Base-by-base conservation (phyloP, 2,888 invertebrate genomes). In the Tinea pellionella region DNA sequence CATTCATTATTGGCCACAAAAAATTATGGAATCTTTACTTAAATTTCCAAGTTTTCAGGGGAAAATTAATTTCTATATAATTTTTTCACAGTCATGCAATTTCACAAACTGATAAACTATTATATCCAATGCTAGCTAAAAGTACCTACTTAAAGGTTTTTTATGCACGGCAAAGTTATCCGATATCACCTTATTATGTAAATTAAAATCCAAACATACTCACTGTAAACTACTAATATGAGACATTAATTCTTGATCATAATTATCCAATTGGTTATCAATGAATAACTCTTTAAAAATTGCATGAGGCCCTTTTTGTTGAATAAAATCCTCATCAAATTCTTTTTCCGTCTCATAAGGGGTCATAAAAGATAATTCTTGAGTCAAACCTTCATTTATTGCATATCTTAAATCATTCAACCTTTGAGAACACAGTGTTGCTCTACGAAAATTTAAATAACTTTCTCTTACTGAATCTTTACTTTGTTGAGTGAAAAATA, bases 361-460 rank as follows among this genome's bases (percentile, higher is more conserved):
- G 7, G 61, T 63, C 8, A 70, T 69, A 47, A 78, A 62, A 24
- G 82, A 74, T 66, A 87, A 78, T 63, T 87, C 82, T 59, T 87
- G 87, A 19, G 69, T 83, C 2, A 88, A 64, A 0, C 88, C 88
- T 66, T 88, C 87, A 68, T 76, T 86, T 60, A 88, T 88, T 11
- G 88, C 88, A 75, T 77, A 83, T 63, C 78, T 74, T 9, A 88
- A 65, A 63, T 88, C 88, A 64, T 81, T 80, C 63, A 88, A 68
- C 62, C 79, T 79, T 61, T 87, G 87, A 63, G 87, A 81, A 69
- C 82, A 84, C 41, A 88, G 65, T 9, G 88, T 88, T 15, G 83
- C 79, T 64, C 78, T 86, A 63, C 80, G 73, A 72, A 88, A 88
- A 68, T 84, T 86, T 65, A 84, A 84, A 66, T 88, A 88, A 64